Conservation (phyloP, 1,140 invertebrate species). For the Arion vulgaris region DNA sequence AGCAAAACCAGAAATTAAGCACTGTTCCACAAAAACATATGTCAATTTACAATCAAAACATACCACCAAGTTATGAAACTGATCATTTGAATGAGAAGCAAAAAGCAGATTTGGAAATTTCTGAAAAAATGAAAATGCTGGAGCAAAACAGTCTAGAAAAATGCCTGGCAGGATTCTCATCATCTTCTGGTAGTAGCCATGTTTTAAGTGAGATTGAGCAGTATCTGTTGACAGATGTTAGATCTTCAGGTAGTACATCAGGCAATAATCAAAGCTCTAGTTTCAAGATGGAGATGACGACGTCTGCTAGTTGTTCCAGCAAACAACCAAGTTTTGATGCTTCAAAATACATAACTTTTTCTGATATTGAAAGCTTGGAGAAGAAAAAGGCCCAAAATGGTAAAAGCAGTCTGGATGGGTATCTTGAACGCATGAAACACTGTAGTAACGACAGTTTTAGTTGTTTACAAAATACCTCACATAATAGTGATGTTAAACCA, state of each 20-base stretch:
- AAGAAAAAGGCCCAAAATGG: neutral
- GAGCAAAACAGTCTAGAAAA: neutral
- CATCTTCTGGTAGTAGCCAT: neutral
- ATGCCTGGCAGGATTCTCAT: neutral
- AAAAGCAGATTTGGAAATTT: neutral
- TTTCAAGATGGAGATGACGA: neutral
- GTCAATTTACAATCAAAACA: neutral
- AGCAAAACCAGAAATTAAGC: neutral
- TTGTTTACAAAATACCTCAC: neutral
- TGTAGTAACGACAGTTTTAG: neutral
- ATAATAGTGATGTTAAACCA: neutral
- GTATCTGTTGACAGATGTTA: neutral
- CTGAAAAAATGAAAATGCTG: neutral
- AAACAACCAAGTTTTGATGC: constrained; percentile 8
- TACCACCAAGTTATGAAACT: neutral
- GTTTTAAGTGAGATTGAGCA: constrained; percentile 4
- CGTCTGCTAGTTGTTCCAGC: neutral
- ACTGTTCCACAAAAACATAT: neutral
- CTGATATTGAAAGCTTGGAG: constrained; percentile 12
- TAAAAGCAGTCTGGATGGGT: neutral
- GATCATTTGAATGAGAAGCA: neutral
- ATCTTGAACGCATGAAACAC: neutral
- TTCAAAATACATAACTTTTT: constrained; percentile 7
- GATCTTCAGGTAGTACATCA: neutral
- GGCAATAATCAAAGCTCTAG: neutral